Conservation (phyloP, 2,113 vertebrate species). For the Lethenteron camtschaticum region DNA sequence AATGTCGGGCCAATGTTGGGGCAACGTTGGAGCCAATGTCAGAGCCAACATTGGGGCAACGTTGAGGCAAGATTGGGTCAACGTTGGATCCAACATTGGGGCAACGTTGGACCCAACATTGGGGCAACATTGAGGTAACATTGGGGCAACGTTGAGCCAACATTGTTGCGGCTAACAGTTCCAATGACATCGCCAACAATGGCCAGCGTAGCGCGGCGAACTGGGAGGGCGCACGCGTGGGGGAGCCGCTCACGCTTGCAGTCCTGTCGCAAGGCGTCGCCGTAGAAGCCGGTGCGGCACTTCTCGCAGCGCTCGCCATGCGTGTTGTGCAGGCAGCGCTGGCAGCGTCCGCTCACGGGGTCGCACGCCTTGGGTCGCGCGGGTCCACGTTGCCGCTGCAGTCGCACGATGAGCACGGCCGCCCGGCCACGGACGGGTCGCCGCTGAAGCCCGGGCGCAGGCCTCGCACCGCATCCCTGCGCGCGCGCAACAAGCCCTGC, state of each 20-base stretch:
- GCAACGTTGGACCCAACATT: too few species aligned
- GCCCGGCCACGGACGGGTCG: conserved; percentile 20
- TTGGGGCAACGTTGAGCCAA: too few species aligned
- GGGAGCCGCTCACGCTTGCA: conserved; percentile 33
- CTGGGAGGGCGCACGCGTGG: background rate
- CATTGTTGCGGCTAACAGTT: background rate
- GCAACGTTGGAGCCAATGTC: too few species aligned
- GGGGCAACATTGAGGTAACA: too few species aligned
- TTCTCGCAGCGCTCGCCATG: conserved; percentile 25
- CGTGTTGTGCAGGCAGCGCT: conserved; percentile 42
- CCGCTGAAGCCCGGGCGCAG: conserved; percentile 49
- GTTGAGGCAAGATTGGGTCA: too few species aligned
- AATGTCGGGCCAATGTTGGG: too few species aligned
- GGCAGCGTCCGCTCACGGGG: conserved; percentile 31
- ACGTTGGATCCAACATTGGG: too few species aligned
- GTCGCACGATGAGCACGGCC: conserved; percentile 32
- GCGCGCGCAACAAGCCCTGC: too few species aligned
- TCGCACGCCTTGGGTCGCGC: conserved; percentile 38
- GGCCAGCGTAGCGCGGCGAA: background rate
- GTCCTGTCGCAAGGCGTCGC: conserved; percentile 35
- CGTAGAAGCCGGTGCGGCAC: conserved; percentile 37
- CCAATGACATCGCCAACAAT: background rate
- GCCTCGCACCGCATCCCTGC: conserved; percentile 39
- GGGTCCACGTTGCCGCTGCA: conserved; percentile 49
- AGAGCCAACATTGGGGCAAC: too few species aligned